These are phyloP conservation scores for Falco naumanni DNA, from an alignment of 2,797 vertebrate species.

Conservation along the genomic window DNA sequence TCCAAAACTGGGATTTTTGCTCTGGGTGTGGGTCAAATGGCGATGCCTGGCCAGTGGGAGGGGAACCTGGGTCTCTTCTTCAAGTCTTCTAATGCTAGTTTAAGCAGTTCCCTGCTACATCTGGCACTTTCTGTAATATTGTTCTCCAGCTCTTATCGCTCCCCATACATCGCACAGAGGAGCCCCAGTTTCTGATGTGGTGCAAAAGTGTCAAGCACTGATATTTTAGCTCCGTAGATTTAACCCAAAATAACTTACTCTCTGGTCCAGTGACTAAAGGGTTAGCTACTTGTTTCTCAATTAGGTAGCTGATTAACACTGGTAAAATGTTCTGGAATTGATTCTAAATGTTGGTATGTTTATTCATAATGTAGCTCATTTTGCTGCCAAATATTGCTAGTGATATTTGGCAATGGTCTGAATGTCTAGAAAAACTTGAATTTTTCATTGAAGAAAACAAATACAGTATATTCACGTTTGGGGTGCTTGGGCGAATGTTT, in stretches of 20 bases:
- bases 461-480: not conserved
- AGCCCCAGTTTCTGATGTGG: not conserved
- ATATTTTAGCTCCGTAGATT: not conserved
- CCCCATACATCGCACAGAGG: not conserved
- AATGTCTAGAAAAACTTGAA: not conserved
- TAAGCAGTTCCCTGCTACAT: not conserved
- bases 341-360: not conserved
- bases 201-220: not conserved
- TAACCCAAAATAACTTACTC: not conserved
- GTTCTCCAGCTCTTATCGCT: not conserved
- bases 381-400: conserved; percentile 30
- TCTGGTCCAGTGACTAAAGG: not conserved
- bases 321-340: not conserved
- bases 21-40: not conserved
- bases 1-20: not conserved
- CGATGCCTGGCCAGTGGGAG: not conserved
- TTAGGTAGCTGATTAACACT: not conserved
- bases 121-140: not conserved
- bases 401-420: conserved; percentile 6
- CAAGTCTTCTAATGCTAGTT: not conserved
- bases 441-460: not conserved
- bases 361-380: not conserved
- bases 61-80: not conserved
- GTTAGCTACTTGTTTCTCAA: not conserved
- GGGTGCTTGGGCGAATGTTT: not conserved